A percentile compares a stretch with the other conserved stretches of the same genome.
Conservation (phyloP, 2,888 invertebrate genomes). For the Epistrophe eligans region DNA sequence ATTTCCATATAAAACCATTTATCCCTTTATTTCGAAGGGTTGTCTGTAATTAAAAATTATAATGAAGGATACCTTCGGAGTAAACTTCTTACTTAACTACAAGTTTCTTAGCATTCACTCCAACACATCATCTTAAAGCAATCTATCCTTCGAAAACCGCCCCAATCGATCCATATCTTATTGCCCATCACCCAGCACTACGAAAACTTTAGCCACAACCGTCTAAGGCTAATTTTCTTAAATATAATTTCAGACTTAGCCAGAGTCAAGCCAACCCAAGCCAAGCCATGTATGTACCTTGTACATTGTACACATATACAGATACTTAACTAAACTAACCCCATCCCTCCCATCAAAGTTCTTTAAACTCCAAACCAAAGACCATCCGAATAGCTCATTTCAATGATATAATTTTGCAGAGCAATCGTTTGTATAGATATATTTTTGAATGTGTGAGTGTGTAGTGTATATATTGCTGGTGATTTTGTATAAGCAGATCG, state of each 20-base stretch:
- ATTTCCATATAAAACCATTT: constrained; percentile 2
- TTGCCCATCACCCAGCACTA: constrained; percentile 43
- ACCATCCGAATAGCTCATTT: constrained; percentile 54
- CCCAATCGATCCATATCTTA: constrained; percentile 29
- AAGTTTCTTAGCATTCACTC: constrained; percentile 53
- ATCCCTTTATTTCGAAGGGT: background rate
- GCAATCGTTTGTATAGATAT: constrained; percentile 53
- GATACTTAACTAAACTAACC: constrained; percentile 33
- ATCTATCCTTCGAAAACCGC: constrained; percentile 23
- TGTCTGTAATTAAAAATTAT: constrained; percentile 76
- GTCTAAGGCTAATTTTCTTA: constrained; percentile 74
- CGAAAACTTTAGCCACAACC: constrained; percentile 56
- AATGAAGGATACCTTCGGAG: constrained; percentile 65
- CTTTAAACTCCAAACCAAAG: constrained; percentile 28
- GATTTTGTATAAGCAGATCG: constrained; percentile 40
- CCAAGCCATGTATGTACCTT: background rate
- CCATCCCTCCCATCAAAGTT: constrained; percentile 26
- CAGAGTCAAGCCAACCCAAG: constrained; percentile 43
- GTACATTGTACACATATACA: constrained; percentile 13
- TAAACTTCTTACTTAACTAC: constrained; percentile 62
- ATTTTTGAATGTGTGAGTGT: constrained; percentile 10
- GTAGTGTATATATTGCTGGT: constrained; percentile 10
- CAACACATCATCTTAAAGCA: constrained; percentile 21
- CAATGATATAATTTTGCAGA: constrained; percentile 70
- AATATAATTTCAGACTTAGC: constrained; percentile 73